Evolutionary conservation across 2,888 invertebrate species (phyloP), one percentile per base, ranked within the genome.

Genomic region (Busseola fusca): DNA sequence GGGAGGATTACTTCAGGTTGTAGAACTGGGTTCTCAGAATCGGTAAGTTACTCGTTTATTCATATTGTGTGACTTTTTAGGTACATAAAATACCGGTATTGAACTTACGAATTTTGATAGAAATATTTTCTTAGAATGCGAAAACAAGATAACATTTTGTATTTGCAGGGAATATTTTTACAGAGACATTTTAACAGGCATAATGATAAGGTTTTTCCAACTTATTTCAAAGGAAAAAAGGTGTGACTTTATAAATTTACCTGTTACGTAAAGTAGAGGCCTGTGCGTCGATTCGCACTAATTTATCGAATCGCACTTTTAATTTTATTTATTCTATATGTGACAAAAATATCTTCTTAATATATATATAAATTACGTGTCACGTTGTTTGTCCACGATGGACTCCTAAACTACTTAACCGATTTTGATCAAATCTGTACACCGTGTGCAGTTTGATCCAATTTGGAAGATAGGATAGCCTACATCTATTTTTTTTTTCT

Each of bases 1-100:
- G 10, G 62, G 30, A 58, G 59, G 69, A 77, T 78, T 82, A 67
- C 67, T 37, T 27, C 42, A 50, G 60, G 50, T 69, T 34, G 2
- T 34, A 34, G 34, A 3, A 63, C 71, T 75, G 30, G 58, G 42
- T 52, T 74, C 67, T 34, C 27, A n/a, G 69, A 72, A 66, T 40
- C 50, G 10, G 52, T 12, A 10, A 34, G 64, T 50, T 63, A 42
- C 54, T 56, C 42, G 52, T 71, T 71, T 76, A 64, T 78, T 76
- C 59, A 57, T 67, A 37, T 54, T 57, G 57, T 59, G 56, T 42
- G 30, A 30, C 54, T 79, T 58, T 73, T 56, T 58, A 14, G 45
- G 52, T n/a, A n/a, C n/a, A n/a, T 52, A 62, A 52, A 72, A 60
- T 45, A 50, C 37, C 25, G 58, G 45, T 58, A 63, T 60, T 42